Conservation (phyloP, 2,113 vertebrate species). For the Mandrillus leucophaeus region DNA sequence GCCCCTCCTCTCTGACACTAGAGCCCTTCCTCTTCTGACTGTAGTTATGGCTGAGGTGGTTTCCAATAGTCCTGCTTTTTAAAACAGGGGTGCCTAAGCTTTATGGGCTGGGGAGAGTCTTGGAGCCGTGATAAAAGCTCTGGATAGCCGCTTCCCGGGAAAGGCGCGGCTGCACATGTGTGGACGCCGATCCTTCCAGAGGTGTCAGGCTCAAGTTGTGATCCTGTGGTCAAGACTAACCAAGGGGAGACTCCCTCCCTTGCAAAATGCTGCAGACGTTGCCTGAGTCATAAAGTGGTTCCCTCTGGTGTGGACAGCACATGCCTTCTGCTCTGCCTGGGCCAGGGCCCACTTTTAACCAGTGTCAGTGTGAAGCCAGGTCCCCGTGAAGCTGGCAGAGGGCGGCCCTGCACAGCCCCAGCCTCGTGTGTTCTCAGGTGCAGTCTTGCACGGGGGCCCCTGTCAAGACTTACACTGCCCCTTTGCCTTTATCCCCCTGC, state of each 20-base stretch:
- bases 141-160: fast-evolving
- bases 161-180: fast-evolving
- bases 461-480: fast-evolving
- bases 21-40: not conserved
- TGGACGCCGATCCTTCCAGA: not conserved
- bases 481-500: fast-evolving
- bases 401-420: fast-evolving
- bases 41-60: fast-evolving
- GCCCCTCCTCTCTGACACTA: fast-evolving
- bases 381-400: fast-evolving
- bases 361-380: not conserved
- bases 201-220: fast-evolving
- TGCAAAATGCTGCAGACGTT: fast-evolving
- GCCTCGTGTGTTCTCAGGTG: fast-evolving
- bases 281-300: not conserved
- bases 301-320: fast-evolving
- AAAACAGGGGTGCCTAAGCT: not conserved
- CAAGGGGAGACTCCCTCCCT: not conserved
- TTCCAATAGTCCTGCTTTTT: not conserved
- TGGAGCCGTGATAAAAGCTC: fast-evolving
- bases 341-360: fast-evolving
- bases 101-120: not conserved
- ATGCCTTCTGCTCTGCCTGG: fast-evolving
- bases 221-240: not conserved
- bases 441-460: fast-evolving